A percentile compares a stretch with the other conserved stretches of the same genome.
These are phyloP conservation scores for Meloidogyne floridensis DNA, from an alignment of 1,140 invertebrate species.

Conservation along the genomic window DNA sequence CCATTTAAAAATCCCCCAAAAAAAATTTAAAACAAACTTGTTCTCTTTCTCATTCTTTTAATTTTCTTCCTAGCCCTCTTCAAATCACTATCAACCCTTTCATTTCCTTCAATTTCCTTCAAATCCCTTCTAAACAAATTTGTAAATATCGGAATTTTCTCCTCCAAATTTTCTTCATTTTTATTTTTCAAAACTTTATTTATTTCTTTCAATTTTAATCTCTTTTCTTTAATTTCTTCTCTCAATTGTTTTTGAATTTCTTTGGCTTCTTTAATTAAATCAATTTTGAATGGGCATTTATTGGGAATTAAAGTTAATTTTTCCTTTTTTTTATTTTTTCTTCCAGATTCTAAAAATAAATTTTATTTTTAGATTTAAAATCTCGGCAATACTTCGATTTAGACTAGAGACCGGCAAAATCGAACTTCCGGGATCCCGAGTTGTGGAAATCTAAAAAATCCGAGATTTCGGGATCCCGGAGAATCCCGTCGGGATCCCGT, in stretches of 20 bases:
- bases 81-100: background rate
- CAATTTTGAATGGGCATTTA: slow-evolving; percentile 67
- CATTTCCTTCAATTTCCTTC: background rate
- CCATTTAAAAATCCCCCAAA: too few species aligned
- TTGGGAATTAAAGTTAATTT: slow-evolving; percentile 67
- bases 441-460: too few species aligned
- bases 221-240: background rate
- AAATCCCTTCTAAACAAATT: background rate
- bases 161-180: background rate
- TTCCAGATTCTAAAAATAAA: background rate
- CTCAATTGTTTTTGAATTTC: slow-evolving; percentile 52
- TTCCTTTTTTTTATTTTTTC: slow-evolving; percentile 25
- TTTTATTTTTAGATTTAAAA: too few species aligned
- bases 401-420: too few species aligned
- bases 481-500: too few species aligned
- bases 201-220: background rate
- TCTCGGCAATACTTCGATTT: background rate
- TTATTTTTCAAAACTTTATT: slow-evolving; percentile 1
- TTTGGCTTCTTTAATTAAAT: slow-evolving; percentile 66
- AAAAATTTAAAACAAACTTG: background rate
- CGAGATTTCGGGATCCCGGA: too few species aligned
- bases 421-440: too few species aligned
- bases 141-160: background rate
- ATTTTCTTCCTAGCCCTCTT: background rate
- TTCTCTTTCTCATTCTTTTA: background rate